Evolutionary conservation across 2,888 invertebrate genomes (phyloP).

Genomic region (Baronia brevicornis): DNA sequence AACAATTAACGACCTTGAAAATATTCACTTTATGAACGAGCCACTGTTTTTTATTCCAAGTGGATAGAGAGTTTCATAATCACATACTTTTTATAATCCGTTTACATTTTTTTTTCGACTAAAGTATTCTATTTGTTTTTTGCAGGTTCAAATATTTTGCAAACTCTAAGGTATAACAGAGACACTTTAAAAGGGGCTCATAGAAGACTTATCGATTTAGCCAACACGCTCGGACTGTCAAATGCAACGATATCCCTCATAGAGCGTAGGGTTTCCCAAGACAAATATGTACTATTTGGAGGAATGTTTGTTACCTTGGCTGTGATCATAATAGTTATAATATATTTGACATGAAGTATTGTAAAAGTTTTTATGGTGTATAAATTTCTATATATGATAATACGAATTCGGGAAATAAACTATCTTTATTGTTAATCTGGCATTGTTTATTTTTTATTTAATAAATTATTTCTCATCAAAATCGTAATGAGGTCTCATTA

Average conservation of each 20-base stretch:
- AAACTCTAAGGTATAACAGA: conserved; percentile 88
- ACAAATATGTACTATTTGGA: conserved; percentile 90
- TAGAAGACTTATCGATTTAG: conserved; percentile 89
- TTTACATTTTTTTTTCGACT: too few relatives aligned
- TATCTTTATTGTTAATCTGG: too few relatives aligned
- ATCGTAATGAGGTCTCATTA: too few relatives aligned
- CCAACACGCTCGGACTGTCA: conserved; percentile 93
- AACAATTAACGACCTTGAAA: too few relatives aligned
- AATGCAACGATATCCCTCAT: conserved; percentile 97
- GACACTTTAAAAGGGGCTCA: conserved; percentile 91
- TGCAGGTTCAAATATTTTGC: conserved; percentile 82
- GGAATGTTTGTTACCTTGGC: conserved; percentile 90
- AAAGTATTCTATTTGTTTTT: conserved; percentile 20
- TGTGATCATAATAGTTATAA: conserved; percentile 86
- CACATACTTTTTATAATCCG: too few relatives aligned
- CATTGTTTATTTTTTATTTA: too few relatives aligned
- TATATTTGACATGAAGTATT: conserved; percentile 77
- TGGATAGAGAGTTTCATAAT: too few relatives aligned
- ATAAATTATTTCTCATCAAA: too few relatives aligned
- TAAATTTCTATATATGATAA: too few relatives aligned
- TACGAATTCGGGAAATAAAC: too few relatives aligned
- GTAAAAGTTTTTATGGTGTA: not conserved
- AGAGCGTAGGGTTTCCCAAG: conserved; percentile 89
- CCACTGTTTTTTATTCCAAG: too few relatives aligned
- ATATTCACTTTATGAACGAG: too few relatives aligned